These are phyloP conservation scores for Entomobrya multifasciata DNA, from an alignment of 2,888 invertebrate genomes.

Conservation along the genomic window DNA sequence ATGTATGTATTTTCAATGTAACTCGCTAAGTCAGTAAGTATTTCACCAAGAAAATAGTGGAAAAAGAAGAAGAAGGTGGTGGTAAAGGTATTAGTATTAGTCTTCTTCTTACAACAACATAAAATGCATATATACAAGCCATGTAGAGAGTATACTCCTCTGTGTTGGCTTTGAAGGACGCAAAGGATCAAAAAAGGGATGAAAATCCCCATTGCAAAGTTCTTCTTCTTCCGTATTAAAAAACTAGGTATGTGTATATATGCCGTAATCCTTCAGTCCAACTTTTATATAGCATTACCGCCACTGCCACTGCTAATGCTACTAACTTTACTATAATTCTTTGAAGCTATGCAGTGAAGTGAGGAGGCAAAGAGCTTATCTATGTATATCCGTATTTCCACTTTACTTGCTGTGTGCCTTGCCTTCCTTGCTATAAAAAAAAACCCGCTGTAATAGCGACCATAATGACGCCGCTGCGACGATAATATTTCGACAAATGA, in stretches of 20 bases:
- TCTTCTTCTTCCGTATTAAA: slow-evolving; percentile 35
- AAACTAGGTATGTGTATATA: background rate
- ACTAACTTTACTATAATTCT: slow-evolving; percentile 62
- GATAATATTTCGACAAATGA: no score
- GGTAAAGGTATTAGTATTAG: slow-evolving; percentile 66
- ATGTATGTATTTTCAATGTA: background rate
- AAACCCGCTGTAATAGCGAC: background rate
- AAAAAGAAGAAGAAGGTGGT: slow-evolving; percentile 18
- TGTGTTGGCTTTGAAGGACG: slow-evolving; percentile 67
- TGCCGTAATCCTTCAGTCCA: slow-evolving; percentile 58
- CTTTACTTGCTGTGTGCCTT: no score
- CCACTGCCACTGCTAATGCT: slow-evolving; percentile 54
- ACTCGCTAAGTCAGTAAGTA: slow-evolving; percentile 53
- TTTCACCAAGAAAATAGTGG: slow-evolving; percentile 28
- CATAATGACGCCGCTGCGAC: no score
- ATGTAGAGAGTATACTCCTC: background rate
- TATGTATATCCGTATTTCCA: slow-evolving; percentile 64
- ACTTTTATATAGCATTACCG: background rate
- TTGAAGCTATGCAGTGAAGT: slow-evolving; percentile 33
- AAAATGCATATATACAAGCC: slow-evolving; percentile 32
- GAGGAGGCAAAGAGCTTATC: slow-evolving; percentile 63
- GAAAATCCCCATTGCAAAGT: slow-evolving; percentile 77
- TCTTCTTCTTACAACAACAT: slow-evolving; percentile 54
- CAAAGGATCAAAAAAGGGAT: slow-evolving; percentile 76
- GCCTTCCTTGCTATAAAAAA: no score